Percentiles rank a stretch among this genome's conserved stretches.
phyloP scores from a whole-genome alignment of 2,797 vertebrate genomes.

The Kryptopterus vitreolus region DNA sequence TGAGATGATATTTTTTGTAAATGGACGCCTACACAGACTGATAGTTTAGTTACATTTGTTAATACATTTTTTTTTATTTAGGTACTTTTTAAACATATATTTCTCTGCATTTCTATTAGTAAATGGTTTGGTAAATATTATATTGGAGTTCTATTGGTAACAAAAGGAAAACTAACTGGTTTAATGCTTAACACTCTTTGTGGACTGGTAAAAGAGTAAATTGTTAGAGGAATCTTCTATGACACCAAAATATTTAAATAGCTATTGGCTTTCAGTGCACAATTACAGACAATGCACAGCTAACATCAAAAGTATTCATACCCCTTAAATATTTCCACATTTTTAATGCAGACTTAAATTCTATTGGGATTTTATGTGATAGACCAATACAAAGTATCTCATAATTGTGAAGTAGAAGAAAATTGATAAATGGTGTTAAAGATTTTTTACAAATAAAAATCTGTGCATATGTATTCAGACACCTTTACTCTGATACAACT shows the following conservation, averaged over 20 bases:
- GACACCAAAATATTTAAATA: neutral
- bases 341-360: too few species aligned
- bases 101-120: neutral
- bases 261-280: neutral
- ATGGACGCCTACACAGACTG: neutral
- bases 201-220: neutral
- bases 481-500: too few species aligned
- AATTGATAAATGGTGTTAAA: too few species aligned
- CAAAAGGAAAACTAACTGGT: neutral
- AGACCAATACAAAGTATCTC: too few species aligned
- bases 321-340: too few species aligned
- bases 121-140: neutral
- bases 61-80: neutral
- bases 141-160: neutral
- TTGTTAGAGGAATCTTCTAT: neutral
- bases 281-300: neutral
- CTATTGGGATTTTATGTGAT: too few species aligned
- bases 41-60: neutral
- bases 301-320: too few species aligned
- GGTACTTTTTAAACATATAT: neutral
- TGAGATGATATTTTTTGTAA: neutral
- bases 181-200: neutral
- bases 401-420: too few species aligned
- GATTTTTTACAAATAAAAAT: too few species aligned
- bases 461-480: too few species aligned